A percentile compares a stretch with the other conserved stretches of the same genome.
These are phyloP conservation scores for Holacanthus passer DNA, from an alignment of 2,113 vertebrate species.

Conservation along the genomic window DNA sequence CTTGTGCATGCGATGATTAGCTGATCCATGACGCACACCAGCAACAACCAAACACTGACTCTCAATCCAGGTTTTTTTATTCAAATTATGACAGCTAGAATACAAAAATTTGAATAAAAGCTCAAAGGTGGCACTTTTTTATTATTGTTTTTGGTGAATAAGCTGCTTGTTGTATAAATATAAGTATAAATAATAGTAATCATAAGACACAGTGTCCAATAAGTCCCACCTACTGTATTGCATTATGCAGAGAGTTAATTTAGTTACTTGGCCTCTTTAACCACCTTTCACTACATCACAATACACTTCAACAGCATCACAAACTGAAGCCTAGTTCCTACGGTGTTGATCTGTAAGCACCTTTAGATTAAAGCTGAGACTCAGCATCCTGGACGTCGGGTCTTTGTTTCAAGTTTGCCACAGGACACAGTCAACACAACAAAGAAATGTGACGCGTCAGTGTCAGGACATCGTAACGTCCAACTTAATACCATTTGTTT, in stretches of 20 bases:
- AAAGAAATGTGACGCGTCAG: neutral
- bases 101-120: neutral
- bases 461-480: too few species aligned
- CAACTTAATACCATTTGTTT: neutral
- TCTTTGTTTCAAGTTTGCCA: neutral
- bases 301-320: too few species aligned
- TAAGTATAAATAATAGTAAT: too few species aligned
- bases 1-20: neutral
- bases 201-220: too few species aligned
- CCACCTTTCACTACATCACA: too few species aligned
- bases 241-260: too few species aligned
- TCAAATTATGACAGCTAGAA: neutral
- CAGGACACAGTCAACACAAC: neutral
- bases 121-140: neutral
- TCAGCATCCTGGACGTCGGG: neutral
- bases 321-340: too few species aligned
- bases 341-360: neutral
- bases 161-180: too few species aligned
- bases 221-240: too few species aligned
- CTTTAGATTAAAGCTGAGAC: neutral
- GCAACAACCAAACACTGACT: neutral
- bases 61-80: neutral
- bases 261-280: too few species aligned
- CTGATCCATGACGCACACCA: neutral
- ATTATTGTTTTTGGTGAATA: neutral